Base-by-base conservation (phyloP, 2,113 vertebrate genomes). In the Engystomops pustulosus region DNA sequence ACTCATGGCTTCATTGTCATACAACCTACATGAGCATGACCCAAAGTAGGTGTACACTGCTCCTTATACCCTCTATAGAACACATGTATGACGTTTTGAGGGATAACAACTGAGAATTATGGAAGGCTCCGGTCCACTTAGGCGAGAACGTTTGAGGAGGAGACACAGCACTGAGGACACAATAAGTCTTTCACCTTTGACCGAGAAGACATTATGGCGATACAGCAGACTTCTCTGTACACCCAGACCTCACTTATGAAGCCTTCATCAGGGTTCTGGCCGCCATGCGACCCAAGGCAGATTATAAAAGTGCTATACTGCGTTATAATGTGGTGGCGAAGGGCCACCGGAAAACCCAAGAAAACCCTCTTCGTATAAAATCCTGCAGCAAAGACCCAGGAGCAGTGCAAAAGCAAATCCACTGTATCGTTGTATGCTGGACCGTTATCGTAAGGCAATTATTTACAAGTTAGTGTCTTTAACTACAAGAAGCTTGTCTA, bases 391-490 rank as follows among this genome's bases (percentile, higher is more conserved):
- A 71, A 71, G n/a, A 47, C 36, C n/a, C n/a, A n/a, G n/a, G n/a
- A n/a, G n/a, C n/a, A 71, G 68, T 44, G 36, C 68, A n/a, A 41
- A 71, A n/a, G 68, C 60, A 45, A 71, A 71, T 25, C 38, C 4
- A n/a, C 38, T 12, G 68, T 32, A 65, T 71, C 38, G 17, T 23
- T 44, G 20, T 25, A 71, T 71, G 36, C 68, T 71, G 68, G 68
- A 41, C 68, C 38, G 34, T 25, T 44, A 71, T 65, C 27, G 15
- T 71, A 71, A 23, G 34, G 68, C 36, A 23, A 71, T n/a, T 71
- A 41, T 71, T 32, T 65, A 65, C 27, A 65, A 23, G 68, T 71
- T 71, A 71, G 68, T 41, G 68, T 71, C 68, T 71, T 71, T 44
- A 41, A 71, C 36, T 71, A 71, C 20, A 71, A 44, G 12, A 14